Percentiles rank a stretch among this genome's conserved stretches.
Evolutionary conservation across 2,113 vertebrate species (phyloP).

Genomic region (Cephalopholis sonnerati): DNA sequence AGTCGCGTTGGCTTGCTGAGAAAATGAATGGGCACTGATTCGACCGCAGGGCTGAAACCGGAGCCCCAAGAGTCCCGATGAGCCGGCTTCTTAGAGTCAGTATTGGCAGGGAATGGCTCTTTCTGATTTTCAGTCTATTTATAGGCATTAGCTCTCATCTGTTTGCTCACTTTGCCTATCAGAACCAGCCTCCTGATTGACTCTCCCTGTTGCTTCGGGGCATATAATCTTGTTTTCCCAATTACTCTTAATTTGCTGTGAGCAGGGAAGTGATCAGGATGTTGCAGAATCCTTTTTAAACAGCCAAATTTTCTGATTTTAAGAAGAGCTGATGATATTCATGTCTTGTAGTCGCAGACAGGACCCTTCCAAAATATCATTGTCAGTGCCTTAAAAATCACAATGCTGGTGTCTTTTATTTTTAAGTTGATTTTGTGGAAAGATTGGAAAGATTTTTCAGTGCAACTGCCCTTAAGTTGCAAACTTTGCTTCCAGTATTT

Average conservation of each 20-base stretch:
- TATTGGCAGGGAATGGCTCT: constrained; percentile 62
- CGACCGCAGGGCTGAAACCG: constrained; percentile 50
- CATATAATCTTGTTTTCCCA: constrained; percentile 18
- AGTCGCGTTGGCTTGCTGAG: constrained; percentile 68
- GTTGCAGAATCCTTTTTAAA: background rate
- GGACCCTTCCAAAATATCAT: background rate
- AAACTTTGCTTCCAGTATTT: background rate
- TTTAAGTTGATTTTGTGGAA: background rate
- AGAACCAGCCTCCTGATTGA: constrained; percentile 36
- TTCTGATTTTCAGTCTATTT: constrained; percentile 56
- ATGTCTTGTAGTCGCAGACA: background rate
- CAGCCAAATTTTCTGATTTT: background rate
- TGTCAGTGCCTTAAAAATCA: background rate
- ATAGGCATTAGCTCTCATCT: constrained; percentile 52
- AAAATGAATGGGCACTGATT: constrained; percentile 72
- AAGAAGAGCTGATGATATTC: background rate
- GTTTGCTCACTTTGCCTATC: constrained; percentile 47
- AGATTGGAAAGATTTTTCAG: constrained; percentile 17
- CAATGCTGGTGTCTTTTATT: background rate
- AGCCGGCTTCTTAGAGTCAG: constrained; percentile 56
- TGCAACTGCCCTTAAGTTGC: background rate
- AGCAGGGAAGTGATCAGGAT: background rate
- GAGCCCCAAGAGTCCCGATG: constrained; percentile 47
- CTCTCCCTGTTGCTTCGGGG: constrained; percentile 27
- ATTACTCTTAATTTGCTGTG: constrained; percentile 11